phyloP scores from a whole-genome alignment of 2,888 invertebrate genomes.

The Synanthedon myopaeformis region DNA sequence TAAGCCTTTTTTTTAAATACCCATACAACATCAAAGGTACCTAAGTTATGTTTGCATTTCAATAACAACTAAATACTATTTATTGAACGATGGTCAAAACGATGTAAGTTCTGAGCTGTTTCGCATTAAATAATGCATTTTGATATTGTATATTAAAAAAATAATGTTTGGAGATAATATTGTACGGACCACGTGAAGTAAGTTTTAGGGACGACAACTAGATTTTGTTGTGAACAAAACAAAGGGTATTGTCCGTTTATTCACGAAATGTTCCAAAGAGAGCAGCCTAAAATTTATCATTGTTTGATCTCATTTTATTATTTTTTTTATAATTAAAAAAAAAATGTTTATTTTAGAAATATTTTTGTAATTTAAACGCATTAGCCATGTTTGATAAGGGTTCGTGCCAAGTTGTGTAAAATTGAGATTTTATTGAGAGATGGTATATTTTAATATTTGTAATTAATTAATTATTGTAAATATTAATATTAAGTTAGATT shows the following conservation, averaged over 20 bases:
- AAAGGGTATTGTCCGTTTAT: conserved; percentile 9
- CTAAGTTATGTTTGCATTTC: too few relatives aligned
- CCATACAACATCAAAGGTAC: too few relatives aligned
- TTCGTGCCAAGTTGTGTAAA: conserved; percentile 55
- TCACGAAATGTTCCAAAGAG: conserved; percentile 65
- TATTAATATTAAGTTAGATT: conserved; percentile 28
- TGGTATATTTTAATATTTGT: conserved; percentile 44
- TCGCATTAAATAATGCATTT: too few relatives aligned
- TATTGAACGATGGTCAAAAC: too few relatives aligned
- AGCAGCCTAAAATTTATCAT: conserved; percentile 68
- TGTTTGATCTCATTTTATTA: conserved; percentile 68
- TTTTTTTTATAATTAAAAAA: conserved; percentile 43
- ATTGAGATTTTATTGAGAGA: conserved; percentile 42
- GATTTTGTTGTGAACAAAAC: conserved; percentile 15
- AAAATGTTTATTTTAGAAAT: conserved; percentile 59
- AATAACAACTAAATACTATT: too few relatives aligned
- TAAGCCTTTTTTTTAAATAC: too few relatives aligned
- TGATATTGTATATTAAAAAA: neutral
- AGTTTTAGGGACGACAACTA: conserved; percentile 18
- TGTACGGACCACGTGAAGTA: conserved; percentile 31
- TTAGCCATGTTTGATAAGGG: conserved; percentile 24
- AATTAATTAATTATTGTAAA: conserved; percentile 37
- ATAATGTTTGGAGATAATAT: neutral
- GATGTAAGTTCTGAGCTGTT: too few relatives aligned
- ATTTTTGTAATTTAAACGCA: conserved; percentile 29